These are phyloP conservation scores for Sus cebifrons DNA, from an alignment of 2,797 vertebrate genomes.

Conservation along the genomic window DNA sequence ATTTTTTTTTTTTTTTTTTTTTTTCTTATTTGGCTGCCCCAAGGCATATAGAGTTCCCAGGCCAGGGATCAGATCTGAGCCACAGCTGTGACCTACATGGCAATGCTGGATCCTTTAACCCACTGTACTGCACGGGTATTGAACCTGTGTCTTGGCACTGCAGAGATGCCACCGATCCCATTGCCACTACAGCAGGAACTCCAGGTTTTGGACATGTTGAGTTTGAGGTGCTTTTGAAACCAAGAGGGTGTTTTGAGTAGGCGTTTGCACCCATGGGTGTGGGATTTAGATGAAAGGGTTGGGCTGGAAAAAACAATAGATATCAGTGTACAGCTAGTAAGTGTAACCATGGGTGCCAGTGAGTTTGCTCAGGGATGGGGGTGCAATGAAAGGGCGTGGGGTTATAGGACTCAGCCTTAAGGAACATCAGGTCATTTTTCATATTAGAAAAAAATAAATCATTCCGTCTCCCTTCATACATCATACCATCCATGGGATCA, in stretches of 20 bases:
- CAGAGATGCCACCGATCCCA: too few relatives aligned
- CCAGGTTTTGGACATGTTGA: neutral
- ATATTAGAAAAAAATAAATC: neutral
- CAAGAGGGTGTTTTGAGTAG: neutral
- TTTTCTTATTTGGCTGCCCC: too few relatives aligned
- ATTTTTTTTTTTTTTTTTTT: too few relatives aligned
- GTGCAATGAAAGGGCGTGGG: neutral
- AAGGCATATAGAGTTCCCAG: too few relatives aligned
- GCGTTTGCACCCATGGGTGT: neutral
- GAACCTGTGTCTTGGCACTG: too few relatives aligned
- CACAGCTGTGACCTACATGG: too few relatives aligned
- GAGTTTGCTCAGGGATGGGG: neutral
- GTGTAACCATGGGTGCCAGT: neutral
- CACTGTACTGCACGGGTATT: too few relatives aligned
- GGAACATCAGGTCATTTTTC: slow-evolving; percentile 57
- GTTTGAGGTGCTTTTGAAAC: slow-evolving; percentile 31
- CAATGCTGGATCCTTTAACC: too few relatives aligned
- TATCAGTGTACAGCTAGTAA: neutral
- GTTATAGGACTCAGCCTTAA: neutral
- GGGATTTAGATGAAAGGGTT: slow-evolving; percentile 4
- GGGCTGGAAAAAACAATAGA: neutral
- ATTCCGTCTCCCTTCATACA: neutral
- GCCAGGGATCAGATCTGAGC: too few relatives aligned
- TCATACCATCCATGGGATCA: neutral
- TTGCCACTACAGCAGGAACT: too few relatives aligned